phyloP scores from a whole-genome alignment of 2,797 vertebrate genomes.

The Enteromius treurensis region DNA sequence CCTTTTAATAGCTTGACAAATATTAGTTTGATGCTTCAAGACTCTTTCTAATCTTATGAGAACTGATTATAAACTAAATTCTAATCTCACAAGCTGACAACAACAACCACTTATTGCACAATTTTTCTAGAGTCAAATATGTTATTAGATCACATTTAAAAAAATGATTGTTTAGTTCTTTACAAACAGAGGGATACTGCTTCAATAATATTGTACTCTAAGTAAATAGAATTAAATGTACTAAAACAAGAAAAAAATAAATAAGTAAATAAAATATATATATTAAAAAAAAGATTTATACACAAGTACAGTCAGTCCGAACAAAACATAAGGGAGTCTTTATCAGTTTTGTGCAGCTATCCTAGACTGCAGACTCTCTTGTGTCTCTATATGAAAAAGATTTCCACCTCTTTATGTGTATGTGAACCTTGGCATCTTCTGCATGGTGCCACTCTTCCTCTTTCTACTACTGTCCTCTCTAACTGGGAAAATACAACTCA shows the following conservation, averaged over 20 bases:
- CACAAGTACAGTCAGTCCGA: not conserved
- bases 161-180: not conserved
- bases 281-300: too few relatives aligned
- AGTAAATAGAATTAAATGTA: not conserved
- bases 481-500: constrained; percentile 77
- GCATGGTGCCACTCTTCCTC: constrained; percentile 83
- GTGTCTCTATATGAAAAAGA: not conserved
- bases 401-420: not conserved
- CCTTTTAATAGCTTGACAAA: constrained; percentile 14
- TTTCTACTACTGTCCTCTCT: constrained; percentile 72
- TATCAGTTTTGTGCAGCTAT: not conserved
- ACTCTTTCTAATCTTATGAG: not conserved
- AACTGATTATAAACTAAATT: constrained; percentile 12
- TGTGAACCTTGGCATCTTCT: constrained; percentile 68
- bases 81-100: not conserved
- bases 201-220: not conserved
- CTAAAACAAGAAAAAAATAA: not conserved
- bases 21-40: not conserved
- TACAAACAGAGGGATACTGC: not conserved
- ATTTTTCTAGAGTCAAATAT: not conserved
- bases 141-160: not conserved
- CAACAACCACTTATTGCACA: not conserved
- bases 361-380: not conserved
- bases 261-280: too few relatives aligned
- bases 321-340: not conserved